Percentiles rank a stretch among this genome's conserved stretches.
Evolutionary conservation across 92 coral and sea anemone species (phyloP).

Genomic region (Porites divaricata): DNA sequence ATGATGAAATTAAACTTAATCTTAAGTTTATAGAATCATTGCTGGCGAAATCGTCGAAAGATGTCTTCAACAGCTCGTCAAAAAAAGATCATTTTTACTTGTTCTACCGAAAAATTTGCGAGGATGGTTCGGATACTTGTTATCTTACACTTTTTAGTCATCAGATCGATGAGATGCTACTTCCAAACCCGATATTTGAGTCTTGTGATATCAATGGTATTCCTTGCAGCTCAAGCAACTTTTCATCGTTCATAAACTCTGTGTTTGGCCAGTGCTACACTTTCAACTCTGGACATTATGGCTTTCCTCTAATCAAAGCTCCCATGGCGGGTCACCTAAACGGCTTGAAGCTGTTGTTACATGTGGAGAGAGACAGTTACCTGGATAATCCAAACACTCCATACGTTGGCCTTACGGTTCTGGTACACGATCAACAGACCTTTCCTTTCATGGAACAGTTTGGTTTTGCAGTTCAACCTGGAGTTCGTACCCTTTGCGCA

Average conservation of each 20-base stretch:
- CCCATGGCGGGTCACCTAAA: constrained; percentile 2
- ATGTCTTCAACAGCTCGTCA: neutral
- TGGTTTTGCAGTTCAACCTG: constrained; percentile 55
- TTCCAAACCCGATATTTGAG: neutral
- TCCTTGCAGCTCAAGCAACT: constrained; percentile 28
- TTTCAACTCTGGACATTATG: constrained; percentile 34
- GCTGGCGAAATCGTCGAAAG: neutral
- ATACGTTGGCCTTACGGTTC: constrained; percentile 44
- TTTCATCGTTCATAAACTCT: constrained; percentile 1
- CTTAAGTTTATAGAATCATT: neutral
- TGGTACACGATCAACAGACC: constrained; percentile 50
- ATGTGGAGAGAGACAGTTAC: constrained; percentile 52
- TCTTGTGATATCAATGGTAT: constrained; percentile 15
- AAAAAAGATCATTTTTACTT: neutral
- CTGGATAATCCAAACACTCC: constrained; percentile 2
- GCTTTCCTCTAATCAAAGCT: constrained; percentile 21
- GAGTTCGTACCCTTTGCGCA: constrained; percentile 50
- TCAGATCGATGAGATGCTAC: constrained; percentile 49
- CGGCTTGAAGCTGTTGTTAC: constrained; percentile 44
- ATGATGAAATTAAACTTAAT: neutral
- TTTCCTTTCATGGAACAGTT: constrained; percentile 40
- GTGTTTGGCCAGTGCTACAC: constrained; percentile 36
- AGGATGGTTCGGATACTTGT: neutral
- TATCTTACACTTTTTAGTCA: constrained; percentile 3
- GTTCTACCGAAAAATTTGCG: neutral